phyloP scores from a whole-genome alignment of 2,888 invertebrate genomes.

The Campaea margaritaria region DNA sequence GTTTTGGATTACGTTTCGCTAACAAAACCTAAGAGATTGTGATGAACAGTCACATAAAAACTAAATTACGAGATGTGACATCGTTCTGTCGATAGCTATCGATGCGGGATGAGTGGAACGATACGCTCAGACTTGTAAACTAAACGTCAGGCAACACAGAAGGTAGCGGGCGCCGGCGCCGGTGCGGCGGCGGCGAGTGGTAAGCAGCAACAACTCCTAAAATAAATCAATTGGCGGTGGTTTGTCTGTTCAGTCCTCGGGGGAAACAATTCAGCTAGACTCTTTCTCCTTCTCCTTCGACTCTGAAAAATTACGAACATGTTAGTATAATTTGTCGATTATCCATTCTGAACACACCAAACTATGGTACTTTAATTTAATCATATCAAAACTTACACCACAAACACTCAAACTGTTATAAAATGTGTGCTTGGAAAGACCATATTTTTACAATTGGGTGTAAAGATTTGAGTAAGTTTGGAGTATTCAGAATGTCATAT shows the following conservation, averaged over 20 bases:
- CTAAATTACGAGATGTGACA: constrained; percentile 63
- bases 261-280: constrained; percentile 87
- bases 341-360: neutral
- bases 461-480: no score
- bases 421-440: no score
- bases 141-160: constrained; percentile 75
- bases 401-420: no score
- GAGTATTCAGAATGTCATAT: no score
- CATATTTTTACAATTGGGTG: no score
- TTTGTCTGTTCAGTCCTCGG: constrained; percentile 78
- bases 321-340: neutral
- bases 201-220: constrained; percentile 72
- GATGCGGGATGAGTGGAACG: constrained; percentile 55
- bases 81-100: constrained; percentile 56
- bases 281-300: constrained; percentile 89
- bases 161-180: constrained; percentile 52
- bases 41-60: constrained; percentile 63
- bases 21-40: constrained; percentile 60
- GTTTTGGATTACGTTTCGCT: constrained; percentile 48
- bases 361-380: neutral
- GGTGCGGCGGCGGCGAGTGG: constrained; percentile 40
- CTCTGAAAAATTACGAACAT: constrained; percentile 78
- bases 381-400: no score
- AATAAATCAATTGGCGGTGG: constrained; percentile 84
- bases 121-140: constrained; percentile 70